phyloP scores from a whole-genome alignment of 2,797 vertebrate genomes.

The Vultur gryphus region DNA sequence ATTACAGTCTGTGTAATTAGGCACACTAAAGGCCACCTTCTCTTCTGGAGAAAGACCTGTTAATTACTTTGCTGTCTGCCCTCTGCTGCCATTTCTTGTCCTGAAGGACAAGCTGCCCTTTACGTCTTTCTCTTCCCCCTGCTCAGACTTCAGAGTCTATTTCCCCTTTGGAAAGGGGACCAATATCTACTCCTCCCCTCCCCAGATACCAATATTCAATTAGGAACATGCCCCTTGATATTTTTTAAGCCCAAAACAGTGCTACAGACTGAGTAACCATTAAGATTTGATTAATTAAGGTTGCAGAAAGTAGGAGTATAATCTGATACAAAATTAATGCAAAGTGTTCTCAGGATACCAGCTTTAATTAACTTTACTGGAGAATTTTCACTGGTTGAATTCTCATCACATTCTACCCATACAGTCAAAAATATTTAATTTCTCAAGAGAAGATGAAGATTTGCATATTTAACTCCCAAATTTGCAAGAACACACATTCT shows the following conservation, averaged over 20 bases:
- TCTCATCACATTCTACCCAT: conserved; percentile 25
- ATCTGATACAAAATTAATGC: conserved; percentile 48
- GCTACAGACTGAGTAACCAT: neutral
- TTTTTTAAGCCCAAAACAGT: neutral
- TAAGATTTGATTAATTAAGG: conserved; percentile 47
- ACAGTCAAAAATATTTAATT: neutral
- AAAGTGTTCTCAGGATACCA: conserved; percentile 8
- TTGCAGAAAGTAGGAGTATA: neutral
- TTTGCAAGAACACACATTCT: neutral
- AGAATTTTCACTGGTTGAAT: neutral
- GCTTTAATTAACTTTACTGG: conserved; percentile 40
- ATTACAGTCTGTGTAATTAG: conserved; percentile 1
- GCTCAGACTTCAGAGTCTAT: neutral
- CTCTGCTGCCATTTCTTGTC: neutral
- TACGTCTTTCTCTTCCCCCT: neutral
- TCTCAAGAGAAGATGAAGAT: conserved; percentile 14
- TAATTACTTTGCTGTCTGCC: conserved; percentile 19
- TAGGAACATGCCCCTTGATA: neutral
- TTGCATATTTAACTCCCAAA: conserved; percentile 7
- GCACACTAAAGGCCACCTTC: neutral
- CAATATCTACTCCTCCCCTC: neutral
- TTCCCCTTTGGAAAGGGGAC: neutral
- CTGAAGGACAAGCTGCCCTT: neutral
- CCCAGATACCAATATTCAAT: neutral
- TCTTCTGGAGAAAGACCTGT: neutral